phyloP scores from a whole-genome alignment of 2,797 vertebrate species.

The Lepilemur ruficaudatus region DNA sequence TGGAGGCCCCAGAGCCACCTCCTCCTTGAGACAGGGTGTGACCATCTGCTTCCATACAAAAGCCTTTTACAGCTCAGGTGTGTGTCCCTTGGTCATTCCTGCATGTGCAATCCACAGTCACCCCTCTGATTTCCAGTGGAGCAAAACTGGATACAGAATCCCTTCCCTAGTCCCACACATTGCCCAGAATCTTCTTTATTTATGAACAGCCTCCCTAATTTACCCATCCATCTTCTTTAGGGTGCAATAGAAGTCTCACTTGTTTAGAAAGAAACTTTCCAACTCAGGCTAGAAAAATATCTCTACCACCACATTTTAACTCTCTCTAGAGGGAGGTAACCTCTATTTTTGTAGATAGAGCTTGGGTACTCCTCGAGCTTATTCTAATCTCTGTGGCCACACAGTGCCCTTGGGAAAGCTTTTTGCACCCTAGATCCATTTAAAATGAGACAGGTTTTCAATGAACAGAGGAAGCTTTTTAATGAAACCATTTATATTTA shows the following conservation, averaged over 20 bases:
- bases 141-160: neutral
- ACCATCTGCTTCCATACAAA: neutral
- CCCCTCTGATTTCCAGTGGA: neutral
- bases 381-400: neutral
- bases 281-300: too few relatives aligned
- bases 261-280: neutral
- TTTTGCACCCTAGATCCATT: neutral
- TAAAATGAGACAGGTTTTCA: neutral
- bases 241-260: neutral
- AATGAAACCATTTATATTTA: conserved; percentile 42
- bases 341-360: neutral
- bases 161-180: neutral
- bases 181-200: neutral
- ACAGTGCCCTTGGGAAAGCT: neutral
- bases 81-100: neutral
- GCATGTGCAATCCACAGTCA: neutral
- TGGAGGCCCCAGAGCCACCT: neutral
- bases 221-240: neutral
- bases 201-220: neutral
- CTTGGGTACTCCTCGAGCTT: neutral
- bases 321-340: neutral
- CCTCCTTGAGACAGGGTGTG: neutral
- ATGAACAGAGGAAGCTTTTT: neutral
- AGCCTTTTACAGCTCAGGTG: neutral
- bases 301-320: neutral